These are phyloP conservation scores for Tichodroma muraria DNA, from an alignment of 2,113 vertebrate species.

Conservation along the genomic window DNA sequence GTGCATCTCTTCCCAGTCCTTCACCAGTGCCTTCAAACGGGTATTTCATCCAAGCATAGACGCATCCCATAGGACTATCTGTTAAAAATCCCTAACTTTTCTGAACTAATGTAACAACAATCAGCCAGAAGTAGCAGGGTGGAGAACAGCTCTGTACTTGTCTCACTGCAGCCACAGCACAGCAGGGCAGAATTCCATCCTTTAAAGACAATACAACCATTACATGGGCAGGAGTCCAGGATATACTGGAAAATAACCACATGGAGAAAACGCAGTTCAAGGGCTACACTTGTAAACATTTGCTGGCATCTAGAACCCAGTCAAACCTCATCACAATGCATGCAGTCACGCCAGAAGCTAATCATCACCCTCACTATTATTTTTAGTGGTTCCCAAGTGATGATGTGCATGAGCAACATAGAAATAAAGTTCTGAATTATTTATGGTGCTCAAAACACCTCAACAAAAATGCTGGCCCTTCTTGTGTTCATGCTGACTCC, in stretches of 20 bases:
- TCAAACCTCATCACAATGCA: background rate
- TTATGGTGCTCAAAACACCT: background rate
- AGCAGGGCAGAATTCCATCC: background rate
- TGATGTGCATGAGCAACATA: background rate
- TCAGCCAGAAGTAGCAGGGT: background rate
- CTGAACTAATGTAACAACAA: background rate
- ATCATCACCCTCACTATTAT: background rate
- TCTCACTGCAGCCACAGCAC: background rate
- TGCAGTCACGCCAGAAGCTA: background rate
- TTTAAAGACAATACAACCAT: background rate
- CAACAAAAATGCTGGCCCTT: background rate
- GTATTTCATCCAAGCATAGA: background rate
- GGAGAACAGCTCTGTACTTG: background rate
- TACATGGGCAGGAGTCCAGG: background rate
- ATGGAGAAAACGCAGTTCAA: background rate
- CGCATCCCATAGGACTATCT: background rate
- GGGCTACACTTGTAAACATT: background rate
- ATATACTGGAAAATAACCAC: background rate
- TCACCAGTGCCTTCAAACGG: background rate
- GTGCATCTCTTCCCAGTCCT: background rate
- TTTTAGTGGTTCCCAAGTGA: background rate
- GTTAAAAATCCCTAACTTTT: rapidly evolving
- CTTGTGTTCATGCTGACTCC: background rate
- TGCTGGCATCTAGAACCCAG: background rate
- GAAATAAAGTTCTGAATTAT: background rate